Conservation (phyloP, 2,888 invertebrate genomes). For the Yponomeuta plumbellus region DNA sequence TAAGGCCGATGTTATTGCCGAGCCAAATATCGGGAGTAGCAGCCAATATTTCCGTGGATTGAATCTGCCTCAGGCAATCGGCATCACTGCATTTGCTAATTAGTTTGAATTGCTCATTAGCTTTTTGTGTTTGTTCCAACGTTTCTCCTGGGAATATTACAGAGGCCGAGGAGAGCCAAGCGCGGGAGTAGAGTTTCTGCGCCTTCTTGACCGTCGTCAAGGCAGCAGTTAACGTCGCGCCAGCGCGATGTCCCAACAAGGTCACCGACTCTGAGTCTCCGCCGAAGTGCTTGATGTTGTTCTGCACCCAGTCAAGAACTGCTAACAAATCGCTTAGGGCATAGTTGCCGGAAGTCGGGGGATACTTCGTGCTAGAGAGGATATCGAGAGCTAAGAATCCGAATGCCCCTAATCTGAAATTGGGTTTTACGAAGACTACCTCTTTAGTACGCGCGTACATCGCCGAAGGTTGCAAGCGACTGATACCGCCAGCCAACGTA, state of each 20-base stretch:
- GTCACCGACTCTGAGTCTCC: slow-evolving; percentile 88
- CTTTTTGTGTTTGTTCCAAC: slow-evolving; percentile 76
- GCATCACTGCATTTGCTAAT: slow-evolving; percentile 74
- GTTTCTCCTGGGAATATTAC: slow-evolving; percentile 82
- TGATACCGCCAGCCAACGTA: slow-evolving; percentile 85
- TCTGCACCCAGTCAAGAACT: slow-evolving; percentile 86
- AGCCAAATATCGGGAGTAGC: slow-evolving; percentile 85
- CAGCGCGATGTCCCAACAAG: slow-evolving; percentile 89
- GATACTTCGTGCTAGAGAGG: slow-evolving; percentile 81
- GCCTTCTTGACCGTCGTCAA: slow-evolving; percentile 78
- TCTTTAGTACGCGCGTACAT: slow-evolving; percentile 85
- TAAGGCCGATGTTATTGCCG: slow-evolving; percentile 77
- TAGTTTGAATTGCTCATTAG: slow-evolving; percentile 78
- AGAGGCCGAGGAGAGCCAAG: slow-evolving; percentile 88
- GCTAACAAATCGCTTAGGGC: slow-evolving; percentile 87
- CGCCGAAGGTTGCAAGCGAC: slow-evolving; percentile 85
- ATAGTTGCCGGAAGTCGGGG: slow-evolving; percentile 89
- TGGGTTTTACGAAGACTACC: slow-evolving; percentile 90
- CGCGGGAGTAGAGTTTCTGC: slow-evolving; percentile 82
- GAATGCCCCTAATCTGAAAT: slow-evolving; percentile 86
- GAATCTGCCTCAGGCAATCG: slow-evolving; percentile 73
- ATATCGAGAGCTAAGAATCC: slow-evolving; percentile 88
- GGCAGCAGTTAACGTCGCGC: slow-evolving; percentile 88
- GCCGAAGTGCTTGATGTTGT: slow-evolving; percentile 90
- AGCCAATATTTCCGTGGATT: slow-evolving; percentile 77